Evolutionary conservation across 2,113 vertebrate genomes (phyloP).

Genomic region (Chauna torquata): DNA sequence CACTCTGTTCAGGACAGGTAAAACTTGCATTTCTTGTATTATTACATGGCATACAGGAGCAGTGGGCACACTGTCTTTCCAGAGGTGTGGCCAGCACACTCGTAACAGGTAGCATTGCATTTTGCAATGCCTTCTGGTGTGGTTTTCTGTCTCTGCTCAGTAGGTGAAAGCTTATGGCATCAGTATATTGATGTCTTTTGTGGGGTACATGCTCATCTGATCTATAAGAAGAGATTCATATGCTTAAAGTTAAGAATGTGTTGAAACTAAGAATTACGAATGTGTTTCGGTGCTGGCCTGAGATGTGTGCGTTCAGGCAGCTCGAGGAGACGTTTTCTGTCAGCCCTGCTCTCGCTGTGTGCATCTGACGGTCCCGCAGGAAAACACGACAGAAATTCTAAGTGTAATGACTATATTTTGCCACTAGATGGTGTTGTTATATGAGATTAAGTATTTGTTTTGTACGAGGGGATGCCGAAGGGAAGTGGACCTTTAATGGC

Average conservation of each 20-base stretch:
- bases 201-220: not conserved
- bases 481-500: not conserved
- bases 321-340: not conserved
- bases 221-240: not conserved
- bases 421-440: slow-evolving; percentile 69
- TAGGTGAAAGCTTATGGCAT: not conserved
- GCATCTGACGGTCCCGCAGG: rapidly evolving
- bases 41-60: not conserved
- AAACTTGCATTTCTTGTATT: not conserved
- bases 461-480: not conserved
- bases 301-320: not conserved
- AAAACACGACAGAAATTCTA: not conserved
- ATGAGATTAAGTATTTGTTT: slow-evolving; percentile 40
- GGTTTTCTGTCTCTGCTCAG: not conserved
- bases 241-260: not conserved
- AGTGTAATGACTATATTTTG: slow-evolving; percentile 35
- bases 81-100: rapidly evolving
- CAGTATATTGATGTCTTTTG: not conserved
- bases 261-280: not conserved
- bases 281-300: not conserved
- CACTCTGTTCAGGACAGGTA: not conserved
- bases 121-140: not conserved
- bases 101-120: not conserved
- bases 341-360: not conserved
- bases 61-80: not conserved